Percentiles rank a stretch among this genome's conserved stretches.
phyloP scores from a whole-genome alignment of 92 coral and sea anemone genomes.

The Chrysogorgia sp. region DNA sequence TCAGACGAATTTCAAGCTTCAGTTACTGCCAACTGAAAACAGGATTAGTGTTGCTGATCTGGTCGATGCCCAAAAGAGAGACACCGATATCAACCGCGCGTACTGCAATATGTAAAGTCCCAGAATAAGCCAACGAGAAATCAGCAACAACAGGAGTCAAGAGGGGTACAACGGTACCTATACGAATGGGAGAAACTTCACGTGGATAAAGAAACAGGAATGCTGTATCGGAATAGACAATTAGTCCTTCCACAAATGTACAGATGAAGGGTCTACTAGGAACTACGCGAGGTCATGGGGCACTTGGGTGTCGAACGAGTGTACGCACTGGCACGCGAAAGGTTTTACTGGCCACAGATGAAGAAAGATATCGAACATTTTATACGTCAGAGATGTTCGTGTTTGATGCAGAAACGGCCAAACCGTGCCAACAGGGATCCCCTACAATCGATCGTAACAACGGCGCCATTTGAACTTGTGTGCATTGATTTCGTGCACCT shows the following conservation, averaged over 20 bases:
- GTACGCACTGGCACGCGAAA: constrained; percentile 39
- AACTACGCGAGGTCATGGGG: constrained; percentile 44
- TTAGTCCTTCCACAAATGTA: constrained; percentile 37
- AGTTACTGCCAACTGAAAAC: too few relatives aligned
- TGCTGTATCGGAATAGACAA: constrained; percentile 23
- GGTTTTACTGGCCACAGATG: constrained; percentile 56
- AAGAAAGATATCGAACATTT: constrained; percentile 47
- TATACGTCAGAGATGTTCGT: constrained; percentile 39
- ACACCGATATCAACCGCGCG: too few relatives aligned
- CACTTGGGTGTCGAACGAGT: constrained; percentile 47
- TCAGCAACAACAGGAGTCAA: constrained; percentile 26
- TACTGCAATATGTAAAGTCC: constrained; percentile 9
- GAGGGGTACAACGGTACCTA: constrained; percentile 23
- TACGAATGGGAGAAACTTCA: constrained; percentile 33
- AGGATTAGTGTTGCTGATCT: too few relatives aligned
- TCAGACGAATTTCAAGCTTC: too few relatives aligned
- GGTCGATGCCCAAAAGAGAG: too few relatives aligned
- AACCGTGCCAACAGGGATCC: constrained; percentile 22
- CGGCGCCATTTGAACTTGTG: constrained; percentile 58
- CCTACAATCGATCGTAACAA: constrained; percentile 42
- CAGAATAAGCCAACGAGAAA: background rate
- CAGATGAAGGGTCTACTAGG: constrained; percentile 5
- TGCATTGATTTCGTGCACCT: constrained; percentile 54
- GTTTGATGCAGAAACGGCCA: constrained; percentile 52
- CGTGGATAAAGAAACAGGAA: constrained; percentile 24